Percentiles rank a stretch among this genome's conserved stretches.
Evolutionary conservation across 2,797 vertebrate species (phyloP).

Genomic region (Simalia tracyae): DNA sequence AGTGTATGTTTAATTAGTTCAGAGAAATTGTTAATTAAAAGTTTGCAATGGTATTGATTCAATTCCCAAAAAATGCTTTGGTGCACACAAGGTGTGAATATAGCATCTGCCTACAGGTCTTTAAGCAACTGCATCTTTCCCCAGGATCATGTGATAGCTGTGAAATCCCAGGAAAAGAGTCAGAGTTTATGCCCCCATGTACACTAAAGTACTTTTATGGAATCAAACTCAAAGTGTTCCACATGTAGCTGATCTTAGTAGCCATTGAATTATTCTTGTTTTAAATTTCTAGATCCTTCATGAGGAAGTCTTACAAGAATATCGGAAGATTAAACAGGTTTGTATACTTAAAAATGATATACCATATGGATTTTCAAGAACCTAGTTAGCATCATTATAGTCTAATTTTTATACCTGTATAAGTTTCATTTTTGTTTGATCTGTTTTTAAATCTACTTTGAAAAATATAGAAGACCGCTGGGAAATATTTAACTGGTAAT

Average conservation of each 20-base stretch:
- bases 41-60: background rate
- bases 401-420: background rate
- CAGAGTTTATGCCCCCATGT: background rate
- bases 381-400: background rate
- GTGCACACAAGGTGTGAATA: background rate
- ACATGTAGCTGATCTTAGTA: background rate
- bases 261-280: background rate
- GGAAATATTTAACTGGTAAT: background rate
- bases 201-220: background rate
- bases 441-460: background rate
- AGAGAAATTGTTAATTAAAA: constrained; percentile 8
- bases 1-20: background rate
- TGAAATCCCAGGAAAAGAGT: background rate
- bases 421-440: background rate
- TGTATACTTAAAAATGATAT: constrained; percentile 37
- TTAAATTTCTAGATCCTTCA: constrained; percentile 78
- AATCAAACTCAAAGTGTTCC: background rate
- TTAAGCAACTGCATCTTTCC: background rate
- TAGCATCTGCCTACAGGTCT: background rate
- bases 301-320: constrained; percentile 86
- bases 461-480: background rate
- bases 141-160: background rate
- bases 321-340: constrained; percentile 88
- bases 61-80: background rate
- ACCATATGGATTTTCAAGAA: background rate